Evolutionary conservation across 1,140 invertebrate species (phyloP).

Genomic region (Penaeus chinensis): DNA sequence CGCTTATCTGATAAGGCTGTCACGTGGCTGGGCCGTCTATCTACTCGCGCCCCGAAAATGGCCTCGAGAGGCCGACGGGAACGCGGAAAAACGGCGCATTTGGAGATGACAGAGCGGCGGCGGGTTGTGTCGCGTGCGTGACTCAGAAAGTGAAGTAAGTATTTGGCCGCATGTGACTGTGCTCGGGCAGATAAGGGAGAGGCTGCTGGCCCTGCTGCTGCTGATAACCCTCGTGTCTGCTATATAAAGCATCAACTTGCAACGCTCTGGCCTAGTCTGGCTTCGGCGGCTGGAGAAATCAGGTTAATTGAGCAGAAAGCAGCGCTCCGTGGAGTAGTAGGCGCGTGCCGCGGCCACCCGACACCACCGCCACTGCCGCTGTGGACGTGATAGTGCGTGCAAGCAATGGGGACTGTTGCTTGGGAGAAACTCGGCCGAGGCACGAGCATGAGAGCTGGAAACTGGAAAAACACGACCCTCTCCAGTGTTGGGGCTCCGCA

Average conservation of each 20-base stretch:
- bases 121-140: constrained; percentile 35
- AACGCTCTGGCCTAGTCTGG: constrained; percentile 38
- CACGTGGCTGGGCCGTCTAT: not conserved
- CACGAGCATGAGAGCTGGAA: too few species aligned
- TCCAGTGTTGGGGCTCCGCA: too few species aligned
- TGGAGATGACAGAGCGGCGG: not conserved
- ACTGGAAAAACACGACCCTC: too few species aligned
- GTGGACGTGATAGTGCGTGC: too few species aligned
- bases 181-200: constrained; percentile 46
- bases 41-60: not conserved
- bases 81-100: not conserved
- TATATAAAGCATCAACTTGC: constrained; percentile 51
- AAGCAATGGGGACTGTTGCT: too few species aligned
- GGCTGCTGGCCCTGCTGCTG: constrained; percentile 43
- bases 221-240: constrained; percentile 47
- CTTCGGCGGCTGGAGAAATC: constrained; percentile 28
- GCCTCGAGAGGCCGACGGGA: not conserved
- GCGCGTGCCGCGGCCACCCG: not conserved
- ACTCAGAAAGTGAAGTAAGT: constrained; percentile 34
- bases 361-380: not conserved
- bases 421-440: too few species aligned
- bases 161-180: constrained; percentile 45
- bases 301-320: constrained; percentile 50
- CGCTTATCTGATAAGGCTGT: not conserved
- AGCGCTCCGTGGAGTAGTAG: not conserved